Evolutionary conservation across 2,888 invertebrate genomes (phyloP), one percentile per base, ranked within the genome.

Genomic region (Gortyna flavago): DNA sequence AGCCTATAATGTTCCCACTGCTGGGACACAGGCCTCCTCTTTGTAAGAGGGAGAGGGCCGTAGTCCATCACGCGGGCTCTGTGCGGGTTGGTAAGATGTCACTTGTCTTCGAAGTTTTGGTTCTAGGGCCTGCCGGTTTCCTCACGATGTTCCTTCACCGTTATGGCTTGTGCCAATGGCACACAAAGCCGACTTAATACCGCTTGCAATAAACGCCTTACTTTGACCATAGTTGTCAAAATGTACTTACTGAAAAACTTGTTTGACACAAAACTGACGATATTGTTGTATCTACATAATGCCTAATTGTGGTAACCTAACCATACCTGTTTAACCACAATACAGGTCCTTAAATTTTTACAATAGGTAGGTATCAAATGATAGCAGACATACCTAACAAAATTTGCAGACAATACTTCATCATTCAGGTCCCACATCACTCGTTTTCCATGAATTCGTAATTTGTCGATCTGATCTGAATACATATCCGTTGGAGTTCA

Each of bases 401-500:
- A 59, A 76, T 38, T 54, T 32, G 38, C 76, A 62, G 82, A 77
- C 65, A 81, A 70, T 83, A 70, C 66, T 71, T 72, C 72, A 81
- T 80, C 70, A 80, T 78, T 78, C 70, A 85, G 67, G 25, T 78
- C 80, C 57, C 68, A 73, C 70, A 70, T 70, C 72, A 66, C 21
- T 48, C 48, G 62, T 21, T 80, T 87, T 82, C 88, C 81, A 74
- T 81, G 87, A 88, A 88, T 72, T 85, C 41, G 65, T 82, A 7
- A 76, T 77, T 81, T 75, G 87, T 81, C 59, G 75, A 74, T 79
- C 76, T 77, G 75, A 74, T 80, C 76, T 79, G 80, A 79, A 79
- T 77, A 76, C 80, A 77, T 77, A 82, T 83, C 87, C 83, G 88
- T 80, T 85, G 67, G 75, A 73, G 72, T 75, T 88, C 87, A 88